These are phyloP conservation scores for Epizoanthus ramosus DNA, from an alignment of 92 coral and sea anemone genomes.

Conservation along the genomic window DNA sequence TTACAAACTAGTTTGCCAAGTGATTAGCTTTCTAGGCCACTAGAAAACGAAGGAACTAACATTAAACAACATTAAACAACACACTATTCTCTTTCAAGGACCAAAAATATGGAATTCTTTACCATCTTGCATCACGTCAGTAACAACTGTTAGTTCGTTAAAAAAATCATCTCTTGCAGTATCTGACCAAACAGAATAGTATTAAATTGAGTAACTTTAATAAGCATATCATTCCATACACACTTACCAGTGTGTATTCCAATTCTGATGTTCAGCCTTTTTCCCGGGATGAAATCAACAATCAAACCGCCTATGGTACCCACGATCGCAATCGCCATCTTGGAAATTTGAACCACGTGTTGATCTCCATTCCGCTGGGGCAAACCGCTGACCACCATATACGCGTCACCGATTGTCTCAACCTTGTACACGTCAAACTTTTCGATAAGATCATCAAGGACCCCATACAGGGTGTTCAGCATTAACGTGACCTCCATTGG, in stretches of 20 bases:
- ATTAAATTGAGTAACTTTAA: too few relatives aligned
- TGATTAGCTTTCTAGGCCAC: too few relatives aligned
- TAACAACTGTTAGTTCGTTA: too few relatives aligned
- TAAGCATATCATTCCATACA: too few relatives aligned
- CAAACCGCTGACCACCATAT: slow-evolving; percentile 74
- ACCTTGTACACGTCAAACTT: slow-evolving; percentile 74
- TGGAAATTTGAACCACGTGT: slow-evolving; percentile 73
- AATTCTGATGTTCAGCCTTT: slow-evolving; percentile 48
- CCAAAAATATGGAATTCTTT: too few relatives aligned
- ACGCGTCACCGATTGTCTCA: slow-evolving; percentile 73
- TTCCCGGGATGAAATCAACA: slow-evolving; percentile 41
- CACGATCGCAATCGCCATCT: slow-evolving; percentile 68
- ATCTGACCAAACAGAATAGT: too few relatives aligned
- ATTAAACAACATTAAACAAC: too few relatives aligned
- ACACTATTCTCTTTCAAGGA: too few relatives aligned
- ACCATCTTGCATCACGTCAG: too few relatives aligned
- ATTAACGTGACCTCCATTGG: slow-evolving; percentile 49
- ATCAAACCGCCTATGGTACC: slow-evolving; percentile 35
- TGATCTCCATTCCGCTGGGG: slow-evolving; percentile 63
- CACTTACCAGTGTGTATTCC: slow-evolving; percentile 77
- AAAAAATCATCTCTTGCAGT: too few relatives aligned
- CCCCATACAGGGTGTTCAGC: slow-evolving; percentile 49
- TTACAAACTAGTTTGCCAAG: too few relatives aligned
- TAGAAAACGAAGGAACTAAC: too few relatives aligned
- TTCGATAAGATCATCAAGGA: slow-evolving; percentile 61